phyloP scores from a whole-genome alignment of 2,113 vertebrate species.

The Oncorhynchus nerka region DNA sequence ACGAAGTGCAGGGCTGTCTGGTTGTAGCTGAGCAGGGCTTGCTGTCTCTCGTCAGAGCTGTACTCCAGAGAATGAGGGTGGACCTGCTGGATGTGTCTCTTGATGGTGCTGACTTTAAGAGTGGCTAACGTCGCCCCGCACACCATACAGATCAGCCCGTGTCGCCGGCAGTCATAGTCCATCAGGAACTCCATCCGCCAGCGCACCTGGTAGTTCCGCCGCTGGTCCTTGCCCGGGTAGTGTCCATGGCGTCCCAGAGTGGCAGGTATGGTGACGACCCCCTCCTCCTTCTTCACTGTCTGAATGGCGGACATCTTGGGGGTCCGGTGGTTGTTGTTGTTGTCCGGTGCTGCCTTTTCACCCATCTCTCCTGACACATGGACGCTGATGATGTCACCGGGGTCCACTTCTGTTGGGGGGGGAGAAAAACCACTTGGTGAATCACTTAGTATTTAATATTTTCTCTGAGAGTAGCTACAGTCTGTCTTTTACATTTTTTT shows the following conservation, averaged over 20 bases:
- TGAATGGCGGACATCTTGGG: conserved; percentile 2
- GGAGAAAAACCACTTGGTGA: not conserved
- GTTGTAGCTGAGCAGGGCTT: conserved; percentile 79
- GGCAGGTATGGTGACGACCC: not conserved
- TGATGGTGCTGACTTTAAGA: conserved; percentile 86
- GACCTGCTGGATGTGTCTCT: conserved; percentile 86
- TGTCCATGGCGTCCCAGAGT: conserved; percentile 59
- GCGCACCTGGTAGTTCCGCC: conserved; percentile 88
- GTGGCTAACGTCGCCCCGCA: conserved; percentile 82
- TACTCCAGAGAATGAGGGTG: conserved; percentile 85
- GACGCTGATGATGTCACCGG: conserved; percentile 15
- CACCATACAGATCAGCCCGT: conserved; percentile 84
- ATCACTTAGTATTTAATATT: not conserved
- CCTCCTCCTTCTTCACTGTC: conserved; percentile 47
- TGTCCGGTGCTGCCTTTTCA: conserved; percentile 16
- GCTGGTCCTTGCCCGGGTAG: conserved; percentile 82
- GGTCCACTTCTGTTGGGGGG: conserved; percentile 38
- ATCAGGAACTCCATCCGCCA: conserved; percentile 89
- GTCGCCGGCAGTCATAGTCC: conserved; percentile 86
- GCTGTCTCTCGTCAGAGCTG: conserved; percentile 78
- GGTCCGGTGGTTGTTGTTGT: not conserved
- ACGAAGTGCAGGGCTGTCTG: conserved; percentile 74
- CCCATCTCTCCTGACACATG: conserved; percentile 5
- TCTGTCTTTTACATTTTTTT: not conserved
- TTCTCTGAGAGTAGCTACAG: no score